Evolutionary conservation across 2,797 vertebrate genomes (phyloP), one percentile per base, ranked within the genome.

Genomic region (Hypotaenidia okinawae): DNA sequence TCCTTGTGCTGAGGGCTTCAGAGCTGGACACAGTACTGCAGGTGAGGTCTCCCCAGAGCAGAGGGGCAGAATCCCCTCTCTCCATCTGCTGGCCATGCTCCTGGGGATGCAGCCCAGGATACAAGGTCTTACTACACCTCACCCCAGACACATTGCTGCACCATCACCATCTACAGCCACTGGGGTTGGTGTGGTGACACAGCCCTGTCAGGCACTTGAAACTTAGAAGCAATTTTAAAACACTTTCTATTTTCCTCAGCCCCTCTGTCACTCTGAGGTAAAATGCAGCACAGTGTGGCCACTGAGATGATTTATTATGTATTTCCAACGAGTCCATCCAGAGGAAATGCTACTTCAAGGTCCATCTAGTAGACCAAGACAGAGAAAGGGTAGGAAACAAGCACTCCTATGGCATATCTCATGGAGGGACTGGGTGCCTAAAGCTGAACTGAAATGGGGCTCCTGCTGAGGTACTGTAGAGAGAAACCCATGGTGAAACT

Each of bases 291-390:
- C 10, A 8, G 6, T 63, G 5, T 74, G 43, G 21, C 33, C 15
- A 15, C 49, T 4, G 25, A 30, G 30, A 27, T n/a, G 19, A 5
- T n/a, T 54, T 33, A 25, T 21, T 4, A 3, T 0, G 0, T 12
- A 3, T 25, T 3, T 47, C 28, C 32, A 39, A 49, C 47, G 12
- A 58, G 13, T 59, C 45, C 32, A 58, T 16, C 22, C 32, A 19
- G 33, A 25, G 76, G 25, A 55, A 73, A 83, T 4, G 3, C 23
- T 79, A 9, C n/a, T 61, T 23, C 30, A n/a, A 51, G n/a, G 33
- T 37, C 19, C 11, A 13, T 7, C 11, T 15, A 49, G 41, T 4
- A 61, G 43, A 4, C 17, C 57, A 63, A 41, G 6, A 18, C 18
- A 54, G 69, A 61, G 61, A 39, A 84, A 17, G 52, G 24, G 5